phyloP scores from a whole-genome alignment of 2,113 vertebrate genomes.

The Ailuropoda melanoleuca region DNA sequence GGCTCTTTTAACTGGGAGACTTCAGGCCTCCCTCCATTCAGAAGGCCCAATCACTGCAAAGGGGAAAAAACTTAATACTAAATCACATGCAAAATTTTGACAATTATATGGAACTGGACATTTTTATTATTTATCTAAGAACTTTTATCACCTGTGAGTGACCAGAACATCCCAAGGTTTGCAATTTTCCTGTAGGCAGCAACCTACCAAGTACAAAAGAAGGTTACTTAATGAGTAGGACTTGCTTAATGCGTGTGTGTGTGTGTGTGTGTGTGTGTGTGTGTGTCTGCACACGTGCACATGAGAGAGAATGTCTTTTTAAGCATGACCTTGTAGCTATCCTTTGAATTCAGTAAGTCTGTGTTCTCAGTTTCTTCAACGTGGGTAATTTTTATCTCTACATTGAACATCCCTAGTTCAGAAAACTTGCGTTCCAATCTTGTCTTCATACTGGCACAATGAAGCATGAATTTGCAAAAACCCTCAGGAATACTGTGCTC shows the following conservation, averaged over 20 bases:
- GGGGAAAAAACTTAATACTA: neutral
- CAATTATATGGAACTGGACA: neutral
- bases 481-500: neutral
- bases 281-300: neutral
- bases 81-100: neutral
- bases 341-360: neutral
- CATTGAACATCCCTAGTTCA: neutral
- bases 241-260: neutral
- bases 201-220: neutral
- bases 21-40: neutral
- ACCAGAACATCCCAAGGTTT: neutral
- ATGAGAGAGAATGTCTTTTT: neutral
- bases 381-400: neutral
- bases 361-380: neutral
- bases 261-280: neutral
- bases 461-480: constrained; percentile 14
- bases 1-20: neutral
- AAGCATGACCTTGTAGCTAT: constrained; percentile 29
- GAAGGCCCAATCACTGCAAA: neutral
- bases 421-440: constrained; percentile 8
- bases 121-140: neutral
- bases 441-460: neutral
- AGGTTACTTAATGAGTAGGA: neutral
- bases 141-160: neutral
- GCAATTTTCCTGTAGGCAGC: neutral